phyloP scores from a whole-genome alignment of 2,888 invertebrate species.

The Tupiocoris notatus region DNA sequence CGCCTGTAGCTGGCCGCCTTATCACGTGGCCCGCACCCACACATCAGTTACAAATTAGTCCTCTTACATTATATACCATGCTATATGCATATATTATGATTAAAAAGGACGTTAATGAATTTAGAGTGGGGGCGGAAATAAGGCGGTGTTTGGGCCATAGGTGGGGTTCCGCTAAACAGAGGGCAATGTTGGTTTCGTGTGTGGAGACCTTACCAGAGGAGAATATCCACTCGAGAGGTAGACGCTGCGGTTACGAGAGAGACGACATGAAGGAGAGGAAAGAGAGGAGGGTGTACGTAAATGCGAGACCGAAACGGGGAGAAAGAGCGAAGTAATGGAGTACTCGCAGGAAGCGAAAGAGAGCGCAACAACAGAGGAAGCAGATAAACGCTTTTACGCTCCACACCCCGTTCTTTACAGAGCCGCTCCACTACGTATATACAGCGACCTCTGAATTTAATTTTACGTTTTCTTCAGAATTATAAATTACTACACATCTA shows the following conservation, averaged over 20 bases:
- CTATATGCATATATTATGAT: slow-evolving; percentile 31
- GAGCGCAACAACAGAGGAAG: background rate
- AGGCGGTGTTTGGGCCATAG: background rate
- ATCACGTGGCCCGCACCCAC: background rate
- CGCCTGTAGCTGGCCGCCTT: background rate
- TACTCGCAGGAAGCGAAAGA: background rate
- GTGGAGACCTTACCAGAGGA: background rate
- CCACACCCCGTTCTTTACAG: no score
- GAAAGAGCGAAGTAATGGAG: slow-evolving; percentile 9
- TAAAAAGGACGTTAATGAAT: slow-evolving; percentile 28
- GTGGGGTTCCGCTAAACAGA: background rate
- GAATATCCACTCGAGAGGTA: background rate
- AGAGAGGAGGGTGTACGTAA: background rate
- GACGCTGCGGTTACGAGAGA: background rate
- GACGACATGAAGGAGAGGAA: background rate
- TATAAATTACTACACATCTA: slow-evolving; percentile 16
- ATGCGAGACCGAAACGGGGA: slow-evolving; percentile 1
- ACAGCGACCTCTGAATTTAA: slow-evolving; percentile 1
- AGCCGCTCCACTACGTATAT: no score
- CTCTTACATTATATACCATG: slow-evolving; percentile 24
- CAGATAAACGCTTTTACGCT: slow-evolving; percentile 25
- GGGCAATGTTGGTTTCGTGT: background rate
- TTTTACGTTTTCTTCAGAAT: slow-evolving; percentile 9
- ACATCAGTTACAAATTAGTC: slow-evolving; percentile 20
- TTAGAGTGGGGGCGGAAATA: slow-evolving; percentile 5